Percentiles rank a stretch among this genome's conserved stretches.
phyloP scores from a whole-genome alignment of 1,140 invertebrate species.

The Trichomalopsis sarcophagae region DNA sequence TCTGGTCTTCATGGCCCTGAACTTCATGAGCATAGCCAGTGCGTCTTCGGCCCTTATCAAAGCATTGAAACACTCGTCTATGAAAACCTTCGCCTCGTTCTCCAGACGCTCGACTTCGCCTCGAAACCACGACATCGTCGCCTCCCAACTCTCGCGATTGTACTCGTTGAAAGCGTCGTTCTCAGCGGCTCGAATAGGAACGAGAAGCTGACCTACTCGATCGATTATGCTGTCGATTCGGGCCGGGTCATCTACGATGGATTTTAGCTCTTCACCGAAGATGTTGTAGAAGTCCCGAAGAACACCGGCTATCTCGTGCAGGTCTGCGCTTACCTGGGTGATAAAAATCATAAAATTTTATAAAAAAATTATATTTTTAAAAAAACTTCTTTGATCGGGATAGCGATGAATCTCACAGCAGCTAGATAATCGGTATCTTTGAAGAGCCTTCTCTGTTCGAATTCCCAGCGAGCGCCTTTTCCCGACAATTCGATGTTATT shows the following conservation, averaged over 20 bases:
- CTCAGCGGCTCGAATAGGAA: constrained; percentile 83
- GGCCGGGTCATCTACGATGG: constrained; percentile 88
- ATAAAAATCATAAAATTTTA: neutral
- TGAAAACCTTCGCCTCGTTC: constrained; percentile 87
- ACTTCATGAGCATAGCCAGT: constrained; percentile 86
- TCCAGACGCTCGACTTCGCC: constrained; percentile 84
- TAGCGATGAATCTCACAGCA: constrained; percentile 24
- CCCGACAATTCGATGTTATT: constrained; percentile 88
- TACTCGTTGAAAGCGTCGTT: constrained; percentile 88
- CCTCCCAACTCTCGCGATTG: constrained; percentile 89
- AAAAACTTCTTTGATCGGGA: neutral
- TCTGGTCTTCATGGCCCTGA: constrained; percentile 86
- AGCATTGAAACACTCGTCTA: constrained; percentile 87
- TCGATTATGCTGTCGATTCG: constrained; percentile 89
- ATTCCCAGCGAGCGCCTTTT: constrained; percentile 91
- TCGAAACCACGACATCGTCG: constrained; percentile 84
- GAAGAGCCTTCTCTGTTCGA: constrained; percentile 88
- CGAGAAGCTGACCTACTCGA: constrained; percentile 82
- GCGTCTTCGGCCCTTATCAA: constrained; percentile 86
- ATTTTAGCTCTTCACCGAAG: constrained; percentile 89
- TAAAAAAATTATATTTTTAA: too few relatives aligned
- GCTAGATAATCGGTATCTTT: constrained; percentile 89
- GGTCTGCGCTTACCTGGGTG: constrained; percentile 82
- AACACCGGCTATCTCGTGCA: constrained; percentile 83
- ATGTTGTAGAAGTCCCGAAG: constrained; percentile 92